Conservation (phyloP, 2,113 vertebrate genomes). For the Ceyx margarethae region DNA sequence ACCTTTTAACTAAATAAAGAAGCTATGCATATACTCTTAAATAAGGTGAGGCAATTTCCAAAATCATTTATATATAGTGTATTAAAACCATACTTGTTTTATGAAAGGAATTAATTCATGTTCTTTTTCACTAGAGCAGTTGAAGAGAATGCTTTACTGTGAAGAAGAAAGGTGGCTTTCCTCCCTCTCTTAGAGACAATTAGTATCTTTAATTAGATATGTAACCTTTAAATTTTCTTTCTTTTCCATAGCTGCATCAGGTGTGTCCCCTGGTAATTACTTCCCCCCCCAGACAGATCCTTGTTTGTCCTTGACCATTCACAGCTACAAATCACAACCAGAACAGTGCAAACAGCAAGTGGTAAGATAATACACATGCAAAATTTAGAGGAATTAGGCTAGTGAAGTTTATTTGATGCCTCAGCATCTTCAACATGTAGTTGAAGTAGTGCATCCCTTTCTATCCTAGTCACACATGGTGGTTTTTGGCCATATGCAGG, state of each 20-base stretch:
- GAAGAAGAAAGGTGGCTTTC: neutral
- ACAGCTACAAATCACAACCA: neutral
- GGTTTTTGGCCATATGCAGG: neutral
- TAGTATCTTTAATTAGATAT: constrained; percentile 1
- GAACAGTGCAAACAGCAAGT: neutral
- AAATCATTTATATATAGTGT: neutral
- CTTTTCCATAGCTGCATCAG: neutral
- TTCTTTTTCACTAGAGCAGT: neutral
- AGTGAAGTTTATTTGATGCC: neutral
- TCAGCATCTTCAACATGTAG: neutral
- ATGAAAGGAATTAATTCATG: neutral
- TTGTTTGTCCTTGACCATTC: neutral
- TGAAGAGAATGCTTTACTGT: neutral
- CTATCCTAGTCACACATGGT: neutral
- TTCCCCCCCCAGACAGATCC: neutral
- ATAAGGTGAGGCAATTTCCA: neutral
- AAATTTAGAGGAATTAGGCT: neutral
- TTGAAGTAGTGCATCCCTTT: neutral
- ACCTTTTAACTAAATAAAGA: neutral
- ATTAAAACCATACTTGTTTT: neutral
- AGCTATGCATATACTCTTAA: neutral
- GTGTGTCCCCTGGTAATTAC: neutral
- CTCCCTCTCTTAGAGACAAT: neutral
- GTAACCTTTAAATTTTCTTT: constrained; percentile 23
- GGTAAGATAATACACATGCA: neutral